phyloP scores from a whole-genome alignment of 35 echinoderm and acorn worm species.

The Hemicentrotus pulcherrimus region DNA sequence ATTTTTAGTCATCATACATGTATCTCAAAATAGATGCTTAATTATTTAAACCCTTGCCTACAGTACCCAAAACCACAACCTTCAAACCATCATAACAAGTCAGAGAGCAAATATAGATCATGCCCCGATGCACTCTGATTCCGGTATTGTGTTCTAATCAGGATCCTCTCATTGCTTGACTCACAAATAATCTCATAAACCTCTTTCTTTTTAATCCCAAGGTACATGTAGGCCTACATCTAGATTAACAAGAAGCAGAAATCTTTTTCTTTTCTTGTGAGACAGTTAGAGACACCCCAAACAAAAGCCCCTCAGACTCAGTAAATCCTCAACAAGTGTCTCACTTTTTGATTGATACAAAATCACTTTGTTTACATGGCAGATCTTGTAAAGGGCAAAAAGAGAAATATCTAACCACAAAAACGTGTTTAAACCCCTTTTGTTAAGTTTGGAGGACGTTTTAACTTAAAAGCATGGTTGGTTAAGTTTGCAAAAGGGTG shows the following conservation, averaged over 20 bases:
- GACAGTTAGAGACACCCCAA: not conserved
- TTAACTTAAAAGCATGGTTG: not conserved
- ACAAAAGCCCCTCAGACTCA: not conserved
- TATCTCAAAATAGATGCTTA: not conserved
- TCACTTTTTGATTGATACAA: not conserved
- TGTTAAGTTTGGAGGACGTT: not conserved
- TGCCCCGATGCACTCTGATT: not conserved
- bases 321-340: not conserved
- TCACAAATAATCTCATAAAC: not conserved
- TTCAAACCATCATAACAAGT: not conserved
- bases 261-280: not conserved
- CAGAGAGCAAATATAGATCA: not conserved
- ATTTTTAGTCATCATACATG: not conserved
- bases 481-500: constrained; percentile 16
- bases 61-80: constrained; percentile 3
- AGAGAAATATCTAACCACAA: not conserved
- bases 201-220: no score
- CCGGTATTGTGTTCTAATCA: not conserved
- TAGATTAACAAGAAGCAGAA: no score
- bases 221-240: no score
- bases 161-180: not conserved
- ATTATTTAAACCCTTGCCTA: not conserved
- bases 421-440: not conserved
- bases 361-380: not conserved
- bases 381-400: not conserved